Conservation (phyloP, 2,797 vertebrate genomes). For the Leptodactylus fallax region DNA sequence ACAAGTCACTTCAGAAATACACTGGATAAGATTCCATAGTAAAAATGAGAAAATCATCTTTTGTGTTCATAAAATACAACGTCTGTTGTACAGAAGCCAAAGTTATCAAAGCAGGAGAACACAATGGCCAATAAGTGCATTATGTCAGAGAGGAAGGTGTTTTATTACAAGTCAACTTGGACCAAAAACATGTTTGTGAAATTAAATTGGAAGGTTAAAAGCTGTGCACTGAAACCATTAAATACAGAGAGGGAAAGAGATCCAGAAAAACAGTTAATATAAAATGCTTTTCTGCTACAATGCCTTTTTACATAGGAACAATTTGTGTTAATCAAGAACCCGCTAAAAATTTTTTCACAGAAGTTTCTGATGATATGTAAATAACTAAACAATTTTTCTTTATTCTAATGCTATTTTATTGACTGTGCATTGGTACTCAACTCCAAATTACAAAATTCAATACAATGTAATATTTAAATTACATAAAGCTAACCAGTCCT, state of each 20-base stretch:
- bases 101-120: background rate
- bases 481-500: no score
- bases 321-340: background rate
- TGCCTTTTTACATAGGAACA: background rate
- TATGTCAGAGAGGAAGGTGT: background rate
- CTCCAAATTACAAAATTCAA: no score
- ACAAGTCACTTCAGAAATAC: background rate
- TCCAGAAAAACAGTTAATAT: background rate
- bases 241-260: background rate
- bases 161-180: background rate
- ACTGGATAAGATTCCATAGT: background rate
- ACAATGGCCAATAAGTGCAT: background rate
- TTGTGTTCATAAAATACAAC: constrained; percentile 4
- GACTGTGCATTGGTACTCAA: no score
- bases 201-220: constrained; percentile 9
- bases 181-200: background rate
- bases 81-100: background rate
- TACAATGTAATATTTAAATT: no score
- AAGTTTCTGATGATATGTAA: no score
- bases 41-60: constrained; percentile 1
- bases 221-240: background rate
- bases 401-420: no score
- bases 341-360: no score
- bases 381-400: no score
- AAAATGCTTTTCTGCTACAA: background rate